Evolutionary conservation across 2,113 vertebrate species (phyloP), one percentile per base, ranked within the genome.

Genomic region (Mus pahari): DNA sequence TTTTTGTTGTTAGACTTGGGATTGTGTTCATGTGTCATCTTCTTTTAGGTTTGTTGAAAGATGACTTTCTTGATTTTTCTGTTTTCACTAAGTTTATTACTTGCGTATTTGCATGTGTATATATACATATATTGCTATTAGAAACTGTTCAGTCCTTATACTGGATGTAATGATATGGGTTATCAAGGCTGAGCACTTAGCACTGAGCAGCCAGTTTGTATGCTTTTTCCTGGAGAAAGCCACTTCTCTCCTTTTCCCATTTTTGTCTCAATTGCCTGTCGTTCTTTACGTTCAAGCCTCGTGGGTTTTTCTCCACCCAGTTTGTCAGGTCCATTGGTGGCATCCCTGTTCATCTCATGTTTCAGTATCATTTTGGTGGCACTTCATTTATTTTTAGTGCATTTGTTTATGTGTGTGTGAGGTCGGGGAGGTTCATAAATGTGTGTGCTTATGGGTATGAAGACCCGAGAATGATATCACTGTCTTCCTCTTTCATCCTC

Each of bases 361-460:
- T n/a, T 55, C 20, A 36, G 36, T 6, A 24, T 36, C 33, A 24
- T 20, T 3, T 58, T 81, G 78, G 36, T 58, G 17, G 19, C 5
- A 14, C 19, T 62, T 42, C 12, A 28, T 60, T 42, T 28, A 62
- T 7, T 5, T 42, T 39, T 83, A 62, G 58, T 83, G 55, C 42
- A 42, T 42, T 2, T 20, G 11, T 42, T 7, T 62, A 3, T 83
- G 7, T 8, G 6, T 24, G 2, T 16, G 55, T 60, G 36, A 0
- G 17, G 28, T 58, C 7, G 42, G 39, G 3, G 1, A 1, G 36
- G 53, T 26, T 3, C 7, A 28, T 28, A 1, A 1, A 22, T 39
- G n/a, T 26, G n/a, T 60, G 22, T 60, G 55, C n/a, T 42, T 62
- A 42, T 62, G 7, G 17, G 58, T 42, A n/a, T 16, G 12, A n/a